Base-by-base conservation (phyloP, 2,888 invertebrate species). In the Amitus sp. region DNA sequence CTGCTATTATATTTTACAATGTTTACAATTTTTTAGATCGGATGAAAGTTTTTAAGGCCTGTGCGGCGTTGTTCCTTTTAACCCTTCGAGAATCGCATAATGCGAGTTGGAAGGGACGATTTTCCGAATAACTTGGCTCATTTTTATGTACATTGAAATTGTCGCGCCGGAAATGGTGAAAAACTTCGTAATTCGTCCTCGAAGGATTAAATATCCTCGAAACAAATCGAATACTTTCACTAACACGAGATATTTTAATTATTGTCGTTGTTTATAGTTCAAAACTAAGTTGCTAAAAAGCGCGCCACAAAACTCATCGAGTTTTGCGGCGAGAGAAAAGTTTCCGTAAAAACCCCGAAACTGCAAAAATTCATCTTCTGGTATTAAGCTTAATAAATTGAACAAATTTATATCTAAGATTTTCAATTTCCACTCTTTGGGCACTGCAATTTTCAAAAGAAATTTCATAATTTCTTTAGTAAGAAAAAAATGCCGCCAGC, bases 41-140 rank as follows among this genome's bases (percentile, higher is more conserved):
- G 39, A 46, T 50, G 13, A 48, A 52, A 47, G 34, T 48, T 55
- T 13, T 30, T 61, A 61, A 61, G 61, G 61, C 61, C 52, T 45
- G 61, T 56, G 61, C 51, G 43, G 43, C 43, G 27, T 43, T 23
- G 20, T 43, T 43, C 27, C 13, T 23, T 43, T 23, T 27, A 27
- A 23, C 12, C 23, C 43, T 43, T 27, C 13, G 12, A 13, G 27
- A 13, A 43, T 42, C 20, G 42, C 4, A 10, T 3, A 28, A 9
- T 28, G 28, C 6, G 28, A 9, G 6, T 28, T 28, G 9, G 28
- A 28, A 28, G 9, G 9, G 28, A 28, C 28, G n/a, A n/a, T n/a
- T n/a, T n/a, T n/a, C n/a, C n/a, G n/a, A n/a, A n/a, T n/a, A n/a
- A n/a, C n/a, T n/a, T n/a, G n/a, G n/a, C n/a, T n/a, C 23, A 3